These are phyloP conservation scores for Megatriorchis doriae DNA, from an alignment of 2,113 vertebrate genomes.

Conservation along the genomic window DNA sequence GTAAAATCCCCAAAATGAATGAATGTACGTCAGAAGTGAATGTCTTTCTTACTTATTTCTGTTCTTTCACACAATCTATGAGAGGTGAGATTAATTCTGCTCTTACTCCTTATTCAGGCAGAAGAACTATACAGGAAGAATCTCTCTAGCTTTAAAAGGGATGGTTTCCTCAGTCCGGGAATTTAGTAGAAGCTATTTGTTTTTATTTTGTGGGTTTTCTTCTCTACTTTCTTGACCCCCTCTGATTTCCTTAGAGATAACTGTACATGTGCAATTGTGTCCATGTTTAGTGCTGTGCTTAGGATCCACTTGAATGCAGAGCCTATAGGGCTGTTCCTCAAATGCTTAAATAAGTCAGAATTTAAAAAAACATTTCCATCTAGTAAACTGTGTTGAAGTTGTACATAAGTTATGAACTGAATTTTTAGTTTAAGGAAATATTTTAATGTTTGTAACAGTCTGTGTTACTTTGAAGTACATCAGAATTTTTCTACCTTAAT, in stretches of 20 bases:
- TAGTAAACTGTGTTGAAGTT: neutral
- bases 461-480: neutral
- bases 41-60: neutral
- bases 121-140: neutral
- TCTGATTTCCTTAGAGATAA: neutral
- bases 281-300: neutral
- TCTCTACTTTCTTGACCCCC: neutral
- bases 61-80: neutral
- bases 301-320: neutral
- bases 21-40: neutral
- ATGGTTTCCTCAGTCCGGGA: neutral
- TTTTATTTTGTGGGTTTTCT: neutral
- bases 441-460: neutral
- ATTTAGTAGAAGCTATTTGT: neutral
- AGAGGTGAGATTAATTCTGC: neutral
- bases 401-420: neutral
- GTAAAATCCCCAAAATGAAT: neutral
- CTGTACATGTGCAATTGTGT: neutral
- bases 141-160: neutral
- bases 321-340: neutral
- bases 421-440: neutral
- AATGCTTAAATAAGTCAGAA: neutral
- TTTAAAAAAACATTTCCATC: neutral
- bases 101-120: neutral
- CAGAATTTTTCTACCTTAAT: neutral